phyloP scores from a whole-genome alignment of 2,113 vertebrate species.

The Indicator indicator region DNA sequence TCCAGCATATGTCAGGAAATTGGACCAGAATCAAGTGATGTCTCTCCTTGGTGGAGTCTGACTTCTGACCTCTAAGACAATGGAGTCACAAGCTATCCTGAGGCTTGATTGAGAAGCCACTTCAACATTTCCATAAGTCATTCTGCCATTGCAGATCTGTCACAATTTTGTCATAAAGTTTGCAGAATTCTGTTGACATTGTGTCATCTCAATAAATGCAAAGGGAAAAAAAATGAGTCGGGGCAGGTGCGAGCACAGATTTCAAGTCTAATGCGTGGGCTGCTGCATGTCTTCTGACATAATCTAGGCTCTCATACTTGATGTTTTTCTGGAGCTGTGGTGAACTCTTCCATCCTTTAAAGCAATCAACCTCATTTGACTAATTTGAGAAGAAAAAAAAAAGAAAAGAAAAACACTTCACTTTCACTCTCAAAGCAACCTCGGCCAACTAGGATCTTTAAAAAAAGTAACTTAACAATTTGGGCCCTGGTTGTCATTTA shows the following conservation, averaged over 20 bases:
- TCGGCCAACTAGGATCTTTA: slow-evolving; percentile 52
- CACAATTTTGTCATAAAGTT: slow-evolving; percentile 79
- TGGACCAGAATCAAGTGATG: slow-evolving; percentile 71
- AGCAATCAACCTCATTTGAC: slow-evolving; percentile 71
- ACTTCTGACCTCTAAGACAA: slow-evolving; percentile 75
- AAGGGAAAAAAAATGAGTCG: slow-evolving; percentile 73
- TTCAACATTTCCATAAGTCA: slow-evolving; percentile 78
- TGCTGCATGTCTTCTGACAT: slow-evolving; percentile 78
- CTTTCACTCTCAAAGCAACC: slow-evolving; percentile 54
- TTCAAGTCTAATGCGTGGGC: slow-evolving; percentile 78
- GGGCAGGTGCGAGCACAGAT: slow-evolving; percentile 78
- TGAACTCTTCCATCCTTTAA: slow-evolving; percentile 77
- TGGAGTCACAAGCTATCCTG: slow-evolving; percentile 76
- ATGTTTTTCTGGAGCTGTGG: slow-evolving; percentile 75
- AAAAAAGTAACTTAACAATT: slow-evolving; percentile 47
- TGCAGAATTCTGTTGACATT: slow-evolving; percentile 77
- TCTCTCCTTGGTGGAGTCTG: slow-evolving; percentile 63
- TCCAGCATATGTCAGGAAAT: slow-evolving; percentile 74
- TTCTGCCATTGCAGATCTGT: slow-evolving; percentile 78
- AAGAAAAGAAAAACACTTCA: slow-evolving; percentile 48
- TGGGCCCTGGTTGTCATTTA: slow-evolving; percentile 60
- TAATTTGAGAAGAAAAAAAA: slow-evolving; percentile 63
- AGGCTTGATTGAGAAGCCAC: slow-evolving; percentile 77
- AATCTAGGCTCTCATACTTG: slow-evolving; percentile 76
- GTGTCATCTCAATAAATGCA: slow-evolving; percentile 79